Base-by-base conservation (phyloP, 2,888 invertebrate genomes). In the Alentia gelatinosa region DNA sequence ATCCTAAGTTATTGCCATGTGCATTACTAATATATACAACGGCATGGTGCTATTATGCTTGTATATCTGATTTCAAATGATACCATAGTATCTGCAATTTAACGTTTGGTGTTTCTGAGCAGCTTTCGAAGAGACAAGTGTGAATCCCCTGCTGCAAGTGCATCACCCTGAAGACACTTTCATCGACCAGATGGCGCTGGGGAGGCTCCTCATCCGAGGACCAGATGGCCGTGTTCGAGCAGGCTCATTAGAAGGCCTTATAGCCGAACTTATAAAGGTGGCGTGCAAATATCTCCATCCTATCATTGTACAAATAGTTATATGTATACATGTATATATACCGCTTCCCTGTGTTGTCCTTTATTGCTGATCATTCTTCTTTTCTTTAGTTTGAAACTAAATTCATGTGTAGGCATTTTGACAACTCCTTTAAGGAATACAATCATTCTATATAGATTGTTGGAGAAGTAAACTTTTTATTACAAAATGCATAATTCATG, bases 231-330 rank as follows among this genome's bases (percentile, higher is more conserved):
- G 95, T 33, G 93, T 96, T 84, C 96, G 96, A 83, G 96, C 97
- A 83, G 95, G 95, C 0, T 97, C 97, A 3, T 96, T 97, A 7
- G 97, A 97, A 94, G 97, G 96, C 26, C 96, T 97, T 33, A 96
- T 97, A 89, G 96, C 97, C 79, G 96, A 96, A 92, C 96, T 97
- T 83, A 96, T 97, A 83, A 94, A 95, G 94, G 96, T 96, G 92
- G 47, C 47, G 7, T 42, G 47, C 15, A 42, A 12, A 42, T 42
- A 42, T 42, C 7, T 42, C 7, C 15, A 42, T 42, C n/a, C 7
- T 42, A 42, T 42, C 7, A 12, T 12, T 42, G 15, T 42, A 42
- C 15, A 42, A 12, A 42, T 42, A 42, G 7, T 12, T 42, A 42
- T 42, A 42, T 42, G 15, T 42, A 42, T 42, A 42, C 15, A 42